Base-by-base conservation (phyloP, 2,888 invertebrate genomes). In the Scrobipalpa atriplicella region DNA sequence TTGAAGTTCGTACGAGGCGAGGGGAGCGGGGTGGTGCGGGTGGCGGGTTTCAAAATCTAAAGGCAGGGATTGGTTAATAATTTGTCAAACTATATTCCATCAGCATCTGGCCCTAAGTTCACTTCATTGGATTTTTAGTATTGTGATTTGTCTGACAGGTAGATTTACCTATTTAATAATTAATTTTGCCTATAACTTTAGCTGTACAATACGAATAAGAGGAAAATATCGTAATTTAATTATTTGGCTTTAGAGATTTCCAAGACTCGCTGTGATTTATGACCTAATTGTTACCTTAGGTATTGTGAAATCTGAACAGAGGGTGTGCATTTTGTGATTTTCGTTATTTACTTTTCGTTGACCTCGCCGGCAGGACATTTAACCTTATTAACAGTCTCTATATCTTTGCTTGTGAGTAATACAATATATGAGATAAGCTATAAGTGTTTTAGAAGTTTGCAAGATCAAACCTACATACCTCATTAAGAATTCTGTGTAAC, bases 341-440 rank as follows among this genome's bases (percentile, higher is more conserved):
- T 6, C 16, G 2, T 16, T n/a, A 16, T 16, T 47, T 16, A 47
- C 16, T 16, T 16, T 47, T 47, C 47, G 5, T n/a, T 21, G 21
- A 54, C 54, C 54, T 13, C 21, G 8, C 62, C 61, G 62, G 16
- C 62, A 41, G 43, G 21, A 62, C 41, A 62, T 62, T 62, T 62
- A 62, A 62, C 62, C 62, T 62, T 21, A 62, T 51, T 62, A 47
- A 43, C 47, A 47, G 11, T 13, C 16, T 19, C n/a, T 58, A 36
- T n/a, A 29, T 58, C 13, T 29, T 36, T 11, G 6, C 21, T 36
- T 10, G 58, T 54, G 21, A 54, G 54, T 54, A 54, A 47, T 10
- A 47, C 10, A 47, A 6, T 47, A 47, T 0, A 47, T 16, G n/a
- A 47, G 47, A 47, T 47, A 47, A 47, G 47, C n/a, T 47, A n/a